Conservation (phyloP, 2,113 vertebrate species). For the Jaculus jaculus region DNA sequence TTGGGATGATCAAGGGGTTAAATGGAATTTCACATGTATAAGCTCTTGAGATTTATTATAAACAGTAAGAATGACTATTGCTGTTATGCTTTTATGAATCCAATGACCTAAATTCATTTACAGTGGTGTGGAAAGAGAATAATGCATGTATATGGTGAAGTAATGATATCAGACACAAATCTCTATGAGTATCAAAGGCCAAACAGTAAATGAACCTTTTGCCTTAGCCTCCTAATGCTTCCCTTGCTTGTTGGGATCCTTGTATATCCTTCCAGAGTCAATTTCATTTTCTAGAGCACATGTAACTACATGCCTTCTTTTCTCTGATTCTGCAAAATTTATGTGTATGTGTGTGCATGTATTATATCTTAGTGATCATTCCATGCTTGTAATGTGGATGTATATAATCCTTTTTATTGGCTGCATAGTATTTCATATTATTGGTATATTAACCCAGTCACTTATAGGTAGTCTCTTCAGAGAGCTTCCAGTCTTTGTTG, state of each 20-base stretch:
- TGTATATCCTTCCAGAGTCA: background rate
- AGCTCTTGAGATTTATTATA: background rate
- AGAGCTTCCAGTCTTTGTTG: background rate
- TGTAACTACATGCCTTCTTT: background rate
- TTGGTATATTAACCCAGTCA: background rate
- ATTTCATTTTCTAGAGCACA: background rate
- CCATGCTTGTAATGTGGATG: background rate
- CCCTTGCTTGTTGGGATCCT: background rate
- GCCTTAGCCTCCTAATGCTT: accelerated
- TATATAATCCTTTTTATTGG: background rate
- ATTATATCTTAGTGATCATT: no score
- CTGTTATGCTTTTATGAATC: background rate
- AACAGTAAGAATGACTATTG: background rate
- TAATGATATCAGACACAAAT: background rate
- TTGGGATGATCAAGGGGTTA: background rate
- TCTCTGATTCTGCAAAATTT: background rate
- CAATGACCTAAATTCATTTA: background rate
- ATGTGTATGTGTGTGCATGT: background rate
- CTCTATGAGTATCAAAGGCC: background rate
- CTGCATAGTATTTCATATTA: background rate
- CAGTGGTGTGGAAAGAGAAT: background rate
- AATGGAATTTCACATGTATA: background rate
- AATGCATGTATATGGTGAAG: background rate
- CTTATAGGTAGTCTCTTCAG: background rate
- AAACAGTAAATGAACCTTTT: background rate